Evolutionary conservation across 2,113 vertebrate genomes (phyloP).

Genomic region (cattle (Bos taurus)): ARS-UCD2.0 NC_037351.1:14001-14500

Average conservation of each 20-base stretch:
- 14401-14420: not conserved
- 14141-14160: not conserved
- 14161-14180: not conserved
- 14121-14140: not conserved
- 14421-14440: not conserved
- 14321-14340: not conserved
- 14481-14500: fast-evolving
- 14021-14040: not conserved
- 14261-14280: not conserved
- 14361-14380: not conserved
- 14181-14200: not conserved
- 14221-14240: too few relatives aligned
- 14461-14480: not conserved
- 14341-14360: too few relatives aligned
- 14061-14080: not conserved
- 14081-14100: not conserved
- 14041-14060: not conserved
- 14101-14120: not conserved
- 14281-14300: not conserved
- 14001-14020: not conserved
- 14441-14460: not conserved
- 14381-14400: not conserved
- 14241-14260: not conserved
- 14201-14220: not conserved
- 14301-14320: not conserved